phyloP scores from a whole-genome alignment of 2,888 invertebrate species.

The Congeria kusceri region DNA sequence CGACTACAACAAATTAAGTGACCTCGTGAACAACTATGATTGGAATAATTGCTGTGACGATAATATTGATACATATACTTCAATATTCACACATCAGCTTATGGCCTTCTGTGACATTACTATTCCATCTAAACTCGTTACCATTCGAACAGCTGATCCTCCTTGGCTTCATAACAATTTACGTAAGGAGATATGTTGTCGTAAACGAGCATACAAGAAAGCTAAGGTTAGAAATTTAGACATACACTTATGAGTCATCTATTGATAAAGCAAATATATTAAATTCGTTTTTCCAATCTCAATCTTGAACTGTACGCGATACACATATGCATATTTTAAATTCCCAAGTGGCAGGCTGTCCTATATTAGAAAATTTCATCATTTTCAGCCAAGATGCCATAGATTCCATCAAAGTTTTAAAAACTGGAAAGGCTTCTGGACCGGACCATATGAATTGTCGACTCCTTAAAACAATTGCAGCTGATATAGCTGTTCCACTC shows the following conservation, averaged over 20 bases:
- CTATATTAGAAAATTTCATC: not conserved
- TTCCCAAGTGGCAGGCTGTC: not conserved
- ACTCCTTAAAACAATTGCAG: conserved; percentile 13
- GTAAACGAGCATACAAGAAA: no score
- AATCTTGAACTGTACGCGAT: not conserved
- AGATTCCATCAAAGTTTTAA: conserved; percentile 15
- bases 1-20: no score
- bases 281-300: not conserved
- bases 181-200: no score
- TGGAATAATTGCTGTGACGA: no score
- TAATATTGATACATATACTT: no score
- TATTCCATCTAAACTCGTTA: no score
- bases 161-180: no score
- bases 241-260: not conserved
- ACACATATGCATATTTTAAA: not conserved
- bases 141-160: no score
- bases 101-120: no score
- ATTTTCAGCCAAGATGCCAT: not conserved
- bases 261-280: not conserved
- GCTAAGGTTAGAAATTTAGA: no score
- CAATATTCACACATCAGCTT: no score
- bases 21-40: no score
- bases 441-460: conserved; percentile 21
- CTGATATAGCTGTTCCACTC: not conserved
- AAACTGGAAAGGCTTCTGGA: conserved; percentile 15